Base-by-base conservation (phyloP, 2,888 invertebrate genomes). In the Ectobius pallidus region DNA sequence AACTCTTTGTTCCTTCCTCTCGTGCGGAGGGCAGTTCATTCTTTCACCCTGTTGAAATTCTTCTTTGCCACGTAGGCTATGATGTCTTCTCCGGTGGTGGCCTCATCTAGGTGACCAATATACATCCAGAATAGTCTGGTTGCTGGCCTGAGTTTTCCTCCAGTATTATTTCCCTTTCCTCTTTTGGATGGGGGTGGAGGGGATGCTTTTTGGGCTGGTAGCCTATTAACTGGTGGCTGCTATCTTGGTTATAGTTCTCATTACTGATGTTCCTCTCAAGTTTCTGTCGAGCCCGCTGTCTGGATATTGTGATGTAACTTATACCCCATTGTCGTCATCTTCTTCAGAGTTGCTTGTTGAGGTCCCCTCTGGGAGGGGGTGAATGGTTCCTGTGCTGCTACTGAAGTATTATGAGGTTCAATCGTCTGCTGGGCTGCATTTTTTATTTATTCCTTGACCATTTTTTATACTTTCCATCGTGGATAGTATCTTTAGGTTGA, bases 61-160 rank as follows among this genome's bases (percentile, higher is more conserved):
- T n/a, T 49, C 49, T 49, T n/a, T n/a, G 49, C 18, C 49, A 49
- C n/a, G 49, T 49, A 49, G n/a, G 4, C 49, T 49, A 49, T 14
- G 49, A 49, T 49, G 49, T 49, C 49, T 49, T 49, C 49, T 49
- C 49, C n/a, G 49, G 49, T 49, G 49, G 49, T 49, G n/a, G 49
- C 49, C 49, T 49, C 18, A 18, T 18, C 49, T n/a, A 49, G 49
- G 18, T 49, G n/a, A 14, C 49, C 49, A 49, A 49, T 49, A 49
- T 49, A 49, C 49, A 49, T 49, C 18, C 49, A 49, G n/a, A 14
- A 49, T 18, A 49, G 49, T n/a, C 4, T 49, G n/a, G 49, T n/a
- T 49, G 49, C 49, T n/a, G 49, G 16, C n/a, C n/a, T 49, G n/a
- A 49, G 49, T 49, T 18, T 49, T 4, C 49, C 49, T 49, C 49